phyloP scores from a whole-genome alignment of 2,888 invertebrate species.

The Sinelater perroti region DNA sequence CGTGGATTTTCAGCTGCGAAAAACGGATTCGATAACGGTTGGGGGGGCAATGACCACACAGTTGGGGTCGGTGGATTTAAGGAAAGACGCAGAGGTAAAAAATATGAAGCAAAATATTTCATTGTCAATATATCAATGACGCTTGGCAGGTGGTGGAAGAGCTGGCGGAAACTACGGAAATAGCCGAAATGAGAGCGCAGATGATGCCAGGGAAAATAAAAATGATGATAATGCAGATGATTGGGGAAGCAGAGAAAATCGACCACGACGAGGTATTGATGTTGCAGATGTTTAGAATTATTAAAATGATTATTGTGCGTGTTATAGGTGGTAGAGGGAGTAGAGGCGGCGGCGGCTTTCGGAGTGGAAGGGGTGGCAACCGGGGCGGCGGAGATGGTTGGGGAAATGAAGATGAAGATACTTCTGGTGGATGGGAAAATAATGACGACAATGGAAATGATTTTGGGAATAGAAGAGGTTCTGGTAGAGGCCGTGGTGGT shows the following conservation, averaged over 20 bases:
- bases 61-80: constrained; percentile 1
- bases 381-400: constrained; percentile 33
- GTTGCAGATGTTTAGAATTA: constrained; percentile 1
- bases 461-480: constrained; percentile 16
- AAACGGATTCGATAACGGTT: constrained; percentile 42
- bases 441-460: constrained; percentile 16
- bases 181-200: background rate
- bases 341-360: constrained; percentile 55
- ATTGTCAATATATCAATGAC: background rate
- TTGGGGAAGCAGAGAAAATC: constrained; percentile 38
- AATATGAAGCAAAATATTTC: constrained; percentile 9
- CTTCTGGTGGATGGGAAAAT: background rate
- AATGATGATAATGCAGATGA: background rate
- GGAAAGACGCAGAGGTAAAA: constrained; percentile 14
- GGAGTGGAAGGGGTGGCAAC: constrained; percentile 33
- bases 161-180: constrained; percentile 34
- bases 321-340: constrained; percentile 53
- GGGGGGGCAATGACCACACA: constrained; percentile 35
- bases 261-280: constrained; percentile 1
- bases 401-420: background rate
- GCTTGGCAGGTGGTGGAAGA: constrained; percentile 20
- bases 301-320: constrained; percentile 26
- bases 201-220: constrained; percentile 23
- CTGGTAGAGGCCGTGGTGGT: constrained; percentile 29
- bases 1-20: constrained; percentile 27